Evolutionary conservation across 2,797 vertebrate genomes (phyloP), one percentile per base, ranked within the genome.

Genomic region (Phataginus tetradactyla): DNA sequence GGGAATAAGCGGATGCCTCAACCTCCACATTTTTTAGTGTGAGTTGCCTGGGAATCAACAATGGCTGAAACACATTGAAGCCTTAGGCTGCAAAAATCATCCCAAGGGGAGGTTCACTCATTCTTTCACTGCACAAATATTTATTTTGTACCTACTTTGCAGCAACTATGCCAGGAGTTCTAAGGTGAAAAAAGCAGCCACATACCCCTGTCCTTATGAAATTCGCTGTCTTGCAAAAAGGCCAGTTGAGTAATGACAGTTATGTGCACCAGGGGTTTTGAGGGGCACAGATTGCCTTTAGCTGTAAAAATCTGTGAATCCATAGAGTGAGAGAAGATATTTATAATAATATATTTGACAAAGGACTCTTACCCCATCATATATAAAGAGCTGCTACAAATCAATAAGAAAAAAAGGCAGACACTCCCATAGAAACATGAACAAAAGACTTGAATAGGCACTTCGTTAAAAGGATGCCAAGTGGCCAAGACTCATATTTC

Each of bases 341-440:
- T 32, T 77, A 34, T 34, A 77, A 53, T 20, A 9, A 34, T 4
- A 3, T 42, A 37, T 20, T 78, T 79, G 32, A 61, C 69, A 75
- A 74, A 84, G 27, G n/a, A 77, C 15, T 69, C 20, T n/a, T 53
- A 29, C 15, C 15, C 45, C 13, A 39, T 68, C 66, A 66, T 89
- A 96, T 81, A 71, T 53, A 97, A 93, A 97, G 83, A 94, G 93
- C 49, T 80, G 9, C 61, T 64, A 59, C 34, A 59, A 91, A 84
- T 72, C 93, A 97, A 72, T 64, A 96, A 88, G 88, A 78, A 95
- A 80, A 51, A 86, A 74, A 64, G 14, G 23, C 37, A 75, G 80
- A 8, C 1, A 7, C 23, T 55, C 63, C 45, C 61, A n/a, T 2
- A 32, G 71, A 37, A 92, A 90, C 78, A 86, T 0, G 21, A 92